A percentile compares a stretch with the other conserved stretches of the same genome.
These are phyloP conservation scores for Calephelis virginiensis DNA, from an alignment of 1,140 invertebrate species.

Conservation along the genomic window DNA sequence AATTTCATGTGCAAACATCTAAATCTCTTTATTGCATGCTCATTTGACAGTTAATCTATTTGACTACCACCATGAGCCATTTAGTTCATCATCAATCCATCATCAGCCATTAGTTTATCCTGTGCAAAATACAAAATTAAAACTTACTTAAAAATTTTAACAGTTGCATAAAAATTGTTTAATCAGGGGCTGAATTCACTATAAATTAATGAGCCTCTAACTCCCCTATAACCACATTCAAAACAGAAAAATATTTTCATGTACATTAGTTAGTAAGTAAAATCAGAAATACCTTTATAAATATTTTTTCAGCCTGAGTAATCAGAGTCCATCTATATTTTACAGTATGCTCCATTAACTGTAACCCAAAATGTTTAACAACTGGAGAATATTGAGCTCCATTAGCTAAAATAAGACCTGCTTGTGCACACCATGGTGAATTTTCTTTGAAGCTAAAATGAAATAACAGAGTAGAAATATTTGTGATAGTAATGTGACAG, in stretches of 20 bases:
- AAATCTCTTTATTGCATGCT: too few species aligned
- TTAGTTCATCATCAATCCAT: too few species aligned
- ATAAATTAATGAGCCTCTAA: background rate
- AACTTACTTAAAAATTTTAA: too few species aligned
- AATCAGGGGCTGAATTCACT: background rate
- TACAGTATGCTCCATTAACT: slow-evolving; percentile 93
- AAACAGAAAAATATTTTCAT: too few species aligned
- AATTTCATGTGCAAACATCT: too few species aligned
- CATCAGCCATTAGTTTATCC: background rate
- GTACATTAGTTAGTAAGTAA: background rate
- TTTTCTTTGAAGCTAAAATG: slow-evolving; percentile 86
- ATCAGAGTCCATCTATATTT: slow-evolving; percentile 95
- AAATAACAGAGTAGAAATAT: slow-evolving; percentile 5
- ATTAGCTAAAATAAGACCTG: slow-evolving; percentile 88
- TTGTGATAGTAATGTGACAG: too few species aligned
- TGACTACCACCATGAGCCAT: too few species aligned
- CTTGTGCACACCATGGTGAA: slow-evolving; percentile 91
- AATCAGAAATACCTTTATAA: slow-evolving; percentile 84
- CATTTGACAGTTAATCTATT: too few species aligned
- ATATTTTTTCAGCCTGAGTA: slow-evolving; percentile 90
- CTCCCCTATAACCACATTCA: too few species aligned
- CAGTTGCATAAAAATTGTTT: background rate
- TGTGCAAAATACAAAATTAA: background rate
- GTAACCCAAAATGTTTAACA: slow-evolving; percentile 92
- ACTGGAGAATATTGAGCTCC: slow-evolving; percentile 85